Base-by-base conservation (phyloP, 1,140 invertebrate species). In the Drosophila teissieri region DNA sequence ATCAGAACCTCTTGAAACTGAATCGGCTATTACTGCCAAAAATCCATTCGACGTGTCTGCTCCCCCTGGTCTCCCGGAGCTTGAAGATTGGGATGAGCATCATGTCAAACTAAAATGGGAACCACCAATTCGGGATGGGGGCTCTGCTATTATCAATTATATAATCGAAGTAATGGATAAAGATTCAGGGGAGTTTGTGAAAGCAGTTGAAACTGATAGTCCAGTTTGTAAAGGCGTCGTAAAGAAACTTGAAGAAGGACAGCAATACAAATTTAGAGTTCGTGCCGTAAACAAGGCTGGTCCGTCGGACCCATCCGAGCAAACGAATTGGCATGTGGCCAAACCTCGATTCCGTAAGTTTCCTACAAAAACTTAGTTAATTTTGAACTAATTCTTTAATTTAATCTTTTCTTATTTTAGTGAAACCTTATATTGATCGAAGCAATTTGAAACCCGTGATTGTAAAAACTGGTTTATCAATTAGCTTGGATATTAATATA, bases 81-180 rank as follows among this genome's bases (percentile, higher is more conserved):
- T 99, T 61, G 94, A 96, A 60, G 98, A 99, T 91, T 99, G 96
- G 95, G 96, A 98, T 91, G 96, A 98, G 90, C 96, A 97, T 89
- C 96, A 96, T 77, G 98, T 97, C 0, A 97, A 98, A 92, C 93
- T 99, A 0, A 98, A 98, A 90, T 99, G 99, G 99, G 98, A 99
- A 76, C 96, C 95, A 56, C 99, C 99, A 15, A 95, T 97, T 64
- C 94, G 97, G 83, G 98, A 99, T 94, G 98, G 98, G 37, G 99
- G 99, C 11, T 97, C 98, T 42, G 97, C 98, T 5, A 98, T 99
- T 79, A 98, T 96, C 7, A 96, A 97, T 79, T 99, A 99, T 91
- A 94, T 99, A 49, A 97, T 99, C 83, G 94, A 94, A 89, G 91
- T 94, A 36, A 94, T 94, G 94, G 93, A 94, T 67, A 93, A 94